Evolutionary conservation across 2,888 invertebrate species (phyloP).

Genomic region (Parascotia fuliginaria): DNA sequence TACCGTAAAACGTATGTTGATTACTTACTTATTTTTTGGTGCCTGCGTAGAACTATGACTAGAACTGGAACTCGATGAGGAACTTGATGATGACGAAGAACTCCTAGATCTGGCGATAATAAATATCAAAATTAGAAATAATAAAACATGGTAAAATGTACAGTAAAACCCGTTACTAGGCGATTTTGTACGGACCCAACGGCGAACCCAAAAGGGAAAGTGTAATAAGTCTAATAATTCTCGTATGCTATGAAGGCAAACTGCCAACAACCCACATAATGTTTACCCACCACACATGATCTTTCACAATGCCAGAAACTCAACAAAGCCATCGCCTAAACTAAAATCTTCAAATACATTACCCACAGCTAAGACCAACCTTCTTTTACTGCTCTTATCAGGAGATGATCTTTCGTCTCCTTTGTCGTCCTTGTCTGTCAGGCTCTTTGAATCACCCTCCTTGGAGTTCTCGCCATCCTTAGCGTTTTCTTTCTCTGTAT

Average conservation of each 20-base stretch:
- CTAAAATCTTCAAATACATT: too few species aligned
- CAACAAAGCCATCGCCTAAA: too few species aligned
- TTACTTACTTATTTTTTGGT: conserved; percentile 75
- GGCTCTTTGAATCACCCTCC: conserved; percentile 47
- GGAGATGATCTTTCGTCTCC: conserved; percentile 41
- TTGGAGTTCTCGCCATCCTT: conserved; percentile 64
- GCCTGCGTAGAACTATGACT: conserved; percentile 73
- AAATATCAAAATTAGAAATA: too few species aligned
- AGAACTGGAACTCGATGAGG: conserved; percentile 79
- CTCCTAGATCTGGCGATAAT: conserved; percentile 65
- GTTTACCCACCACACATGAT: too few species aligned
- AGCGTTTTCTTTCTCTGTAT: conserved; percentile 51
- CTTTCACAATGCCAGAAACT: too few species aligned
- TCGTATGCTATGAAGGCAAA: too few species aligned
- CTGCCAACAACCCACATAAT: too few species aligned
- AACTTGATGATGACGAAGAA: conserved; percentile 77
- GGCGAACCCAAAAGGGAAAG: too few species aligned
- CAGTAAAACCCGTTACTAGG: too few species aligned
- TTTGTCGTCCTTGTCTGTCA: conserved; percentile 64
- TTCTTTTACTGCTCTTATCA: conserved; percentile 67
- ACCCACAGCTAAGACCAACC: conserved; percentile 58
- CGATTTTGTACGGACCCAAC: too few species aligned
- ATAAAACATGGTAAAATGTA: conserved; percentile 18
- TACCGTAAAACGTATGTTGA: background rate
- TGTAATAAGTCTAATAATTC: too few species aligned